Evolutionary conservation across 2,888 invertebrate species (phyloP).

Genomic region (Prostheceraeus crozeri): DNA sequence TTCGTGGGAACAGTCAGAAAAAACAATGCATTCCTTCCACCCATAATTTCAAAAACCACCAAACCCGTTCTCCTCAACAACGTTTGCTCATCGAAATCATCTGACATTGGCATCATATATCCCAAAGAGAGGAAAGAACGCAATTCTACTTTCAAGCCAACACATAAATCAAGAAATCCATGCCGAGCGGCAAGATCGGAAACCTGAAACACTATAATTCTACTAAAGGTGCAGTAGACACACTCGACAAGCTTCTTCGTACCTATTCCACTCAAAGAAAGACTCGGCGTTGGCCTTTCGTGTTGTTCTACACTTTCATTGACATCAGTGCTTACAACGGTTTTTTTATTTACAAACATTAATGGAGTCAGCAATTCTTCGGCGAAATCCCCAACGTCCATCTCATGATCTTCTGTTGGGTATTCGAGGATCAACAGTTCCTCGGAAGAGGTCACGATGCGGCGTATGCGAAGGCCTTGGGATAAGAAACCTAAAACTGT

Average conservation of each 20-base stretch:
- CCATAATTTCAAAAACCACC: slow-evolving; percentile 16
- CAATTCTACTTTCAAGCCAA: slow-evolving; percentile 23
- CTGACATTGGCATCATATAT: slow-evolving; percentile 24
- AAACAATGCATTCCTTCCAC: not conserved
- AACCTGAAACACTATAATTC: not conserved
- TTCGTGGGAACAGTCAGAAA: not conserved
- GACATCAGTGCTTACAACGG: slow-evolving; percentile 15
- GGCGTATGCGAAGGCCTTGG: slow-evolving; percentile 16
- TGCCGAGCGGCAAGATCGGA: slow-evolving; percentile 7
- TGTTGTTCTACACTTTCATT: slow-evolving; percentile 11
- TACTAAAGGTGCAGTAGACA: slow-evolving; percentile 21
- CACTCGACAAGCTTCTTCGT: slow-evolving; percentile 26
- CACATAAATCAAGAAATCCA: slow-evolving; percentile 23
- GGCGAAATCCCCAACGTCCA: slow-evolving; percentile 19
- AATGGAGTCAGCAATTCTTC: too few relatives aligned
- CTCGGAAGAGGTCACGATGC: slow-evolving; percentile 7
- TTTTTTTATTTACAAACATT: not conserved
- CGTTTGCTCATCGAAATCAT: slow-evolving; percentile 28
- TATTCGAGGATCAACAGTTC: not conserved
- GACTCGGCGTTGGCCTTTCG: slow-evolving; percentile 12
- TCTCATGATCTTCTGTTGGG: not conserved
- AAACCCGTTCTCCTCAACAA: slow-evolving; percentile 28
- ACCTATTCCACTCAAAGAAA: slow-evolving; percentile 17
- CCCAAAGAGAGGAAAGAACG: slow-evolving; percentile 17
- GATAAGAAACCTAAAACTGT: slow-evolving; percentile 25